Evolutionary conservation across 1,140 invertebrate species (phyloP).

Genomic region (Aphelinus atriplicis): DNA sequence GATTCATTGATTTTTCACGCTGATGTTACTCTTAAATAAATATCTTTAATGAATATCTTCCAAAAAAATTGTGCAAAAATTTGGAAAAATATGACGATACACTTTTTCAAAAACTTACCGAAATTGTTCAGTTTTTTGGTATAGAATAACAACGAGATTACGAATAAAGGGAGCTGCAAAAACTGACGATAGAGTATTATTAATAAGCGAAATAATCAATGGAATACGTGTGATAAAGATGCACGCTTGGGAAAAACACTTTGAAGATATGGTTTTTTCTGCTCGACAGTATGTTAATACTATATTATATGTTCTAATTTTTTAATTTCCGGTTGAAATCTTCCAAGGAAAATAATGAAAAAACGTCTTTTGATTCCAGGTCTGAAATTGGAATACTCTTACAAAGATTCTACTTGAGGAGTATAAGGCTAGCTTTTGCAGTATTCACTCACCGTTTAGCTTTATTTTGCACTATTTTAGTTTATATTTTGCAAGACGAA

Average conservation of each 20-base stretch:
- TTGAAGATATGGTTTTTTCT: slow-evolving; percentile 4
- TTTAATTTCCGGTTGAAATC: too few species aligned
- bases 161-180: neutral
- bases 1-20: too few species aligned
- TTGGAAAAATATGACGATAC: too few species aligned
- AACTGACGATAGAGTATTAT: slow-evolving; percentile 7
- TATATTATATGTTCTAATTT: too few species aligned
- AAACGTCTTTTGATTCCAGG: neutral
- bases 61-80: too few species aligned
- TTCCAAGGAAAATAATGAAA: neutral
- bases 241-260: slow-evolving; percentile 20
- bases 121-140: neutral
- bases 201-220: slow-evolving; percentile 10
- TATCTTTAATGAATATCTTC: too few species aligned
- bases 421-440: neutral
- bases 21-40: too few species aligned
- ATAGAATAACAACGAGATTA: slow-evolving; percentile 11
- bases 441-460: slow-evolving; percentile 3
- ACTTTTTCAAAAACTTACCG: too few species aligned
- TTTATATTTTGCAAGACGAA: neutral
- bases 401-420: slow-evolving; percentile 14
- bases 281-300: neutral
- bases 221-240: slow-evolving; percentile 15
- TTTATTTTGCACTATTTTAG: slow-evolving; percentile 10
- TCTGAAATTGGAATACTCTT: neutral